A percentile compares a stretch with the other conserved stretches of the same genome.
phyloP scores from a whole-genome alignment of 2,113 vertebrate genomes.

The Chaetorhynchus papuensis region DNA sequence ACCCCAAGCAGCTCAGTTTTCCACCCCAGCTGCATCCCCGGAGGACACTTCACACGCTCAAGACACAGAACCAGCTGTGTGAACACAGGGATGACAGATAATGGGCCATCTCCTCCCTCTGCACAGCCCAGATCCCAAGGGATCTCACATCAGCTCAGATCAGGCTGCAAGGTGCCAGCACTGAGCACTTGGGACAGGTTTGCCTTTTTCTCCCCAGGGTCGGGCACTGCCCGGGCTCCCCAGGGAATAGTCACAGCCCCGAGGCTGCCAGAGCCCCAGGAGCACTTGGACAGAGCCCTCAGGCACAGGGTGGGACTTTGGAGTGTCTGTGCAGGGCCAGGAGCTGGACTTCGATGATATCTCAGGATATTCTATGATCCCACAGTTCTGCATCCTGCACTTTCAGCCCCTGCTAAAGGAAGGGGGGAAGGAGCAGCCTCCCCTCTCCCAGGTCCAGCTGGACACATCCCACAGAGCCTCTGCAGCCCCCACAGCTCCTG shows the following conservation, averaged over 20 bases:
- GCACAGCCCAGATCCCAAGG: background rate
- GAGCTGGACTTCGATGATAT: background rate
- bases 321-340: background rate
- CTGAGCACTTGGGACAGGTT: background rate
- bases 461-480: background rate
- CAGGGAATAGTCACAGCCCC: background rate
- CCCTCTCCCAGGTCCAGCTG: background rate
- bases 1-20: fast-evolving
- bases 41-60: background rate
- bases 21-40: background rate
- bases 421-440: background rate
- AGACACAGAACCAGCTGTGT: background rate
- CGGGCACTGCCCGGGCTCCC: background rate
- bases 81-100: background rate
- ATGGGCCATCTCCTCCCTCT: background rate
- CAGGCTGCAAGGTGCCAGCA: background rate
- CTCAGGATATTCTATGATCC: background rate
- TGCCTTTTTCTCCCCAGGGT: background rate
- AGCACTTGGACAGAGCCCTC: no score
- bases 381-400: background rate
- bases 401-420: fast-evolving
- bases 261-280: background rate
- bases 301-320: background rate
- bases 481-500: background rate
- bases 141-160: background rate